These are phyloP conservation scores for Sebastes nivosus DNA, from an alignment of 2,797 vertebrate species.

Conservation along the genomic window DNA sequence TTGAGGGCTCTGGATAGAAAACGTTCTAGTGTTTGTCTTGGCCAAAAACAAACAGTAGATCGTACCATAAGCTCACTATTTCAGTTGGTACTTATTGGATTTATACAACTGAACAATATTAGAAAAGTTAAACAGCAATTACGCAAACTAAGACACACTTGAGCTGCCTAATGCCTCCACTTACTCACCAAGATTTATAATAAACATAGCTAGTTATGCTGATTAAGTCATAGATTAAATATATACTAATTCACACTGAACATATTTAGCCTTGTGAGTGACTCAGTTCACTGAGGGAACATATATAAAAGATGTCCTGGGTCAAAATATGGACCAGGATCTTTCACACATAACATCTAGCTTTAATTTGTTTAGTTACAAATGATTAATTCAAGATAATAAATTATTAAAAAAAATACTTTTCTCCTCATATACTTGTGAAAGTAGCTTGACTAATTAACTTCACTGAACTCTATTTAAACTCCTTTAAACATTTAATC, in stretches of 20 bases:
- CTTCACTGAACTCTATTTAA: background rate
- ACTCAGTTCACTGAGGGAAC: background rate
- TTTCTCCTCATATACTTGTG: background rate
- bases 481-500: background rate
- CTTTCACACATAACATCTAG: background rate
- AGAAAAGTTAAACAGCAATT: background rate
- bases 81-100: background rate
- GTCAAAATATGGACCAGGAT: background rate
- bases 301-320: background rate
- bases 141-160: background rate
- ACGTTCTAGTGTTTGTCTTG: slow-evolving; percentile 30
- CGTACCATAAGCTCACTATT: background rate
- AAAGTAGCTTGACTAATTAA: background rate
- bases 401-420: background rate
- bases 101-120: background rate
- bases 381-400: background rate
- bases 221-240: background rate
- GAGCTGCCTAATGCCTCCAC: background rate
- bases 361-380: background rate
- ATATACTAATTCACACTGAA: background rate
- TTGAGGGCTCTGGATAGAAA: background rate
- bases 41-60: slow-evolving; percentile 37
- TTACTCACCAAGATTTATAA: background rate
- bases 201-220: background rate
- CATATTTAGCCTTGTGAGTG: background rate